phyloP scores from a whole-genome alignment of 2,797 vertebrate genomes.

The Pithecia hirsuta region DNA sequence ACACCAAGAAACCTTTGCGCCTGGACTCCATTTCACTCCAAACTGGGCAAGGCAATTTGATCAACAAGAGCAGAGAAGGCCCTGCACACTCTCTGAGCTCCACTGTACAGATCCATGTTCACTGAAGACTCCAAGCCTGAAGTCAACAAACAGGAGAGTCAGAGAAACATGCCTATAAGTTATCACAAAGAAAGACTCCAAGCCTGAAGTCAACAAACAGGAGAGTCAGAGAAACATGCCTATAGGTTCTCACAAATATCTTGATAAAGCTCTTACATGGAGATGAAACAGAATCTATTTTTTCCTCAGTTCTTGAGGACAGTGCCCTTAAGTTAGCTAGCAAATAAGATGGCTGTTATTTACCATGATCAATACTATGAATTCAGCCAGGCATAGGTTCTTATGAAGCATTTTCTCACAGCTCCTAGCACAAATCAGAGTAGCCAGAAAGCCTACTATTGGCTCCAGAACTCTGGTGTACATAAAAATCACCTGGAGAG shows the following conservation, averaged over 20 bases:
- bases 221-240: constrained; percentile 19
- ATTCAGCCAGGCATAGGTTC: not conserved
- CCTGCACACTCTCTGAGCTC: constrained; percentile 76
- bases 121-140: constrained; percentile 71
- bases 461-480: not conserved
- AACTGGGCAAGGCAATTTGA: constrained; percentile 74
- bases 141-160: constrained; percentile 40
- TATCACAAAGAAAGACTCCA: constrained; percentile 13
- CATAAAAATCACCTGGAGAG: not conserved
- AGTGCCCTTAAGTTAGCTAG: not conserved
- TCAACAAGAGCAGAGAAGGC: constrained; percentile 82
- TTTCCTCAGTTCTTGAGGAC: not conserved
- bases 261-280: not conserved
- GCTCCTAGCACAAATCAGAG: not conserved
- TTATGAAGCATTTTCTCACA: not conserved
- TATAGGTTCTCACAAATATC: not conserved
- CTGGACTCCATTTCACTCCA: constrained; percentile 66
- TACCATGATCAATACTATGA: not conserved
- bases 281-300: not conserved
- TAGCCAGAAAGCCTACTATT: not conserved
- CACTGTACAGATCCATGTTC: constrained; percentile 72
- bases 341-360: not conserved
- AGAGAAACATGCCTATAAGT: constrained; percentile 9
- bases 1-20: not conserved
- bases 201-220: constrained; percentile 73